A percentile compares a stretch with the other conserved stretches of the same genome.
Conservation (phyloP, 2,888 invertebrate species). For the Arctia plantaginis region DNA sequence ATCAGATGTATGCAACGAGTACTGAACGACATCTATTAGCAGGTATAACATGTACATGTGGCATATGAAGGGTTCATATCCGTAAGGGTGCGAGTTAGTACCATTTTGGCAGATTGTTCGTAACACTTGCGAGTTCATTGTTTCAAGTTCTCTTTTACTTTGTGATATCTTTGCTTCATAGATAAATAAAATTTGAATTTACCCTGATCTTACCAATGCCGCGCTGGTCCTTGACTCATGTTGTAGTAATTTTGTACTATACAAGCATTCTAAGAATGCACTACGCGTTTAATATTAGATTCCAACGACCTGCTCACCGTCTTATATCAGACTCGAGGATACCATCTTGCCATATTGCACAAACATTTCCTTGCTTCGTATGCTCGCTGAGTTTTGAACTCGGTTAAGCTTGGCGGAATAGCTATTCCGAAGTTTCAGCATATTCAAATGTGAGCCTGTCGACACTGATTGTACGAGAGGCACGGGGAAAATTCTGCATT, state of each 20-base stretch:
- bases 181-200: slow-evolving; percentile 66
- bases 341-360: slow-evolving; percentile 67
- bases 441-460: slow-evolving; percentile 86
- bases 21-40: slow-evolving; percentile 53
- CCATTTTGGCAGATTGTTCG: slow-evolving; percentile 53
- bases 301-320: slow-evolving; percentile 58
- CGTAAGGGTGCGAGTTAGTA: slow-evolving; percentile 27
- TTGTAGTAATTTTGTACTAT: slow-evolving; percentile 61
- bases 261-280: slow-evolving; percentile 58
- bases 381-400: slow-evolving; percentile 81
- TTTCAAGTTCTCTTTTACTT: slow-evolving; percentile 59
- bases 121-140: slow-evolving; percentile 73
- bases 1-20: slow-evolving; percentile 23
- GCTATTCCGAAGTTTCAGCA: slow-evolving; percentile 84
- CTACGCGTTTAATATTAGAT: slow-evolving; percentile 64
- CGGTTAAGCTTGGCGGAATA: slow-evolving; percentile 80
- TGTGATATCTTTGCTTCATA: no score
- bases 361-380: slow-evolving; percentile 71
- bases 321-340: slow-evolving; percentile 69
- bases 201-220: slow-evolving; percentile 37
- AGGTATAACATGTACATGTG: slow-evolving; percentile 67
- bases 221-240: slow-evolving; percentile 43
- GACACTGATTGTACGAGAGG: slow-evolving; percentile 86
- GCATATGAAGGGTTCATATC: slow-evolving; percentile 64
- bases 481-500: slow-evolving; percentile 84